These are phyloP conservation scores for Tachypleus tridentatus DNA, from an alignment of 1,140 invertebrate species.

Conservation along the genomic window DNA sequence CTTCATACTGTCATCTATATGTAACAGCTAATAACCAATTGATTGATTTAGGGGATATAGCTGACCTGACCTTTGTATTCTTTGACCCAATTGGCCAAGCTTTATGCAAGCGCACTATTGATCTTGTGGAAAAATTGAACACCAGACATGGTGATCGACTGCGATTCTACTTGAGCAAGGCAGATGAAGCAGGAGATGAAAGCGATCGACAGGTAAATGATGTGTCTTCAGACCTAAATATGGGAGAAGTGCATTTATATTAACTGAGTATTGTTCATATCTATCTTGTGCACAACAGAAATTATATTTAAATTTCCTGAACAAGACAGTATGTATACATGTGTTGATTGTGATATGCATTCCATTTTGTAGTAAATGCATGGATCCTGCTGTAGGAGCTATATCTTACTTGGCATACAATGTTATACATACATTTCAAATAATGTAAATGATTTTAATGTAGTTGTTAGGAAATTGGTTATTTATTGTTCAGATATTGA, in stretches of 20 bases:
- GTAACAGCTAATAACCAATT: neutral
- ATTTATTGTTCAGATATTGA: too few species aligned
- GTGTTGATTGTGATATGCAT: neutral
- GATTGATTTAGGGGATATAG: conserved; percentile 38
- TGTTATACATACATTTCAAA: too few species aligned
- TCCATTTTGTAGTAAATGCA: neutral
- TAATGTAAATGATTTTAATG: too few species aligned
- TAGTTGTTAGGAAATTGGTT: too few species aligned
- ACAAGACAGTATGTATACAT: neutral
- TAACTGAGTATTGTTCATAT: too few species aligned
- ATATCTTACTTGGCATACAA: neutral
- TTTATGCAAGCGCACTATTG: conserved; percentile 46
- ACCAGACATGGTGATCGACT: conserved; percentile 43
- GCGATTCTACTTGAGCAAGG: conserved; percentile 46
- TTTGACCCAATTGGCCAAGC: conserved; percentile 53
- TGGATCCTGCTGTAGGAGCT: neutral
- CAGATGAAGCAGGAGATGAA: conserved; percentile 49
- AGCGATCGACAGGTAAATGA: conserved; percentile 38
- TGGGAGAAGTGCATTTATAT: too few species aligned
- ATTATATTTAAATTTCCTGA: neutral
- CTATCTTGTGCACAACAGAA: too few species aligned
- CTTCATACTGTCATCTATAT: too few species aligned
- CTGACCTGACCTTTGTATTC: conserved; percentile 50
- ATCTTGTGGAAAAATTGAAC: conserved; percentile 45
- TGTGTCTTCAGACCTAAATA: too few species aligned